Base-by-base conservation (phyloP, 2,888 invertebrate species). In the Agriopis aurantiaria region DNA sequence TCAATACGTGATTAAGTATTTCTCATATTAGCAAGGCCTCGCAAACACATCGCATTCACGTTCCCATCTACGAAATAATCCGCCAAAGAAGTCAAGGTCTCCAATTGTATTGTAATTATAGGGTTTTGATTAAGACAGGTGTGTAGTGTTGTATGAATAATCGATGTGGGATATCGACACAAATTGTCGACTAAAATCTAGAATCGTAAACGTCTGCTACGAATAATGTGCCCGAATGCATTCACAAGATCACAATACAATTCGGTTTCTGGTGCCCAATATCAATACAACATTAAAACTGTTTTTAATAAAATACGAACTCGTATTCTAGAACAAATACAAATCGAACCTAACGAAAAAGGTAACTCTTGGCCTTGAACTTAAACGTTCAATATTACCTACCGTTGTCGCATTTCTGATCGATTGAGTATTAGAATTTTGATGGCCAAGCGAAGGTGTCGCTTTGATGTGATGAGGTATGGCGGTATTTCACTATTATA, bases 1-100 rank as follows among this genome's bases (percentile, higher is more conserved):
- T 40, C 40, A 56, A 56, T 66, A 60, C 49, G 59, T 68, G 46
- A 41, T 58, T 55, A 49, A 52, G 45, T 53, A 76, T 77, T 79
- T 75, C 60, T 65, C 69, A 74, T 74, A 75, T 75, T 78, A 77
- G 73, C 64, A 72, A 72, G 68, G 74, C 71, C 74, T 80, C 75
- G 83, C 80, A 70, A 84, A 85, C 76, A 68, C 65, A 73, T 67
- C 55, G 55, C 75, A 80, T 78, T 77, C 79, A 80, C 84, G 86
- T 87, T 88, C 88, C 80, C 74, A 78, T 73, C 64, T 76, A 83
- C 80, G 78, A 82, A 85, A 84, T 83, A 75, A 75, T 78, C 80
- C 40, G 45, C 48, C 80, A 79, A 78, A 82, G 78, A 81, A 82
- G 83, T 80, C 87, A 88, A 88, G 88, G 87, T 73, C 68, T 79